Base-by-base conservation (phyloP, 2,113 vertebrate species). In the western clawed frog (Xenopus tropicalis) region DNA sequence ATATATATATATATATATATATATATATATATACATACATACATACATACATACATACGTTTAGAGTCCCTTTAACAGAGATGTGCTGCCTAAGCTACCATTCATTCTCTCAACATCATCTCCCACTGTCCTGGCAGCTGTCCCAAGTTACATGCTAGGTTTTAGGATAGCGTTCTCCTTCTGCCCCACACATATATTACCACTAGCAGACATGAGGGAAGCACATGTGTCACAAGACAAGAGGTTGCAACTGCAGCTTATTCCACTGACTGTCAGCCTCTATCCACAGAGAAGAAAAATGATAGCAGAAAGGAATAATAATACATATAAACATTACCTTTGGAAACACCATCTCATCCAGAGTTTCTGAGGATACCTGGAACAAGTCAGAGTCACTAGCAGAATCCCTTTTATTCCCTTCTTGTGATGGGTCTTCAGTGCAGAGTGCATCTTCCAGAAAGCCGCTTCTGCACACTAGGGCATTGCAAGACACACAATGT, bases 311-410 rank as follows among this genome's bases (percentile, higher is more conserved):
- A 37, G 29, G 29, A 37, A 37, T 37, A n/a, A 19, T 4, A 4
- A 7, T 54, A n/a, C 52, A 54, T n/a, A 54, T 17, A n/a, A 17
- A 54, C 4, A n/a, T 9, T 86, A 92, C 91, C 90, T 91, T 91
- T 78, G 87, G 79, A 77, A 92, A 90, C 71, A 87, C 76, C 52
- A 88, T 78, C 65, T 90, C 88, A 66, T 86, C 87, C 83, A 85
- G 82, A 10, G 86, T 88, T 77, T 90, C 85, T 24, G 78, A 67
- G 71, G 86, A 17, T 14, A 89, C 79, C 14, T 83, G 82, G 25
- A 88, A 90, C 77, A 91, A 80, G 69, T 90, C 88, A 11, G 85
- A 79, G 37, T 90, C 88, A 0, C 87, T 91, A 51, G 83, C 87
- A 0, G 87, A 85, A 19, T 77, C 86, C 75, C 82, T 72, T 72